A percentile compares a stretch with the other conserved stretches of the same genome.
These are phyloP conservation scores for Caenorhabditis inopinata DNA, from an alignment of 1,140 invertebrate species.

Conservation along the genomic window DNA sequence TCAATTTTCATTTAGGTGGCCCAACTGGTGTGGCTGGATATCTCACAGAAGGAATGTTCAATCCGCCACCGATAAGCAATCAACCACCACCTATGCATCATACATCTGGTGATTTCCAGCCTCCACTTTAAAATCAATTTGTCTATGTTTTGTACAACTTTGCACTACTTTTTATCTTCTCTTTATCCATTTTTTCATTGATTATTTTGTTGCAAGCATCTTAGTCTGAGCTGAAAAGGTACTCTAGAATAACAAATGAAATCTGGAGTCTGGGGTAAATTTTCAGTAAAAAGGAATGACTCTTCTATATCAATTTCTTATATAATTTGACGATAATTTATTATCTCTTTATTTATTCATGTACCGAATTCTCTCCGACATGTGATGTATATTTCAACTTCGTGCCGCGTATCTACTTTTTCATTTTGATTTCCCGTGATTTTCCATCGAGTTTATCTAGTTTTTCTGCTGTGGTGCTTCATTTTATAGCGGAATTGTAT, in stretches of 20 bases:
- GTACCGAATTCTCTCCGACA: too few species aligned
- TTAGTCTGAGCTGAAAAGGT: too few species aligned
- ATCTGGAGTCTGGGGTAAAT: too few species aligned
- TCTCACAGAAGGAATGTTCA: constrained; percentile 35
- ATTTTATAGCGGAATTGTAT: background rate
- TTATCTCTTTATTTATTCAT: too few species aligned
- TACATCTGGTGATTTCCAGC: background rate
- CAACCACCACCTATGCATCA: constrained; percentile 18
- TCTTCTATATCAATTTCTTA: background rate
- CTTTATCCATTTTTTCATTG: background rate
- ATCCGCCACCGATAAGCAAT: background rate
- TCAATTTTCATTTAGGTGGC: constrained; percentile 26
- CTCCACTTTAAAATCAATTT: background rate
- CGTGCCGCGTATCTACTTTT: background rate
- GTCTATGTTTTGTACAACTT: background rate
- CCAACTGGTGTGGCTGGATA: constrained; percentile 34
- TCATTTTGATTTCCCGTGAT: background rate
- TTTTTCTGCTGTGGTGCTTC: background rate
- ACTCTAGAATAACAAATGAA: too few species aligned
- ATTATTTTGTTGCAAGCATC: too few species aligned
- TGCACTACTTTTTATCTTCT: background rate
- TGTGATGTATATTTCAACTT: too few species aligned
- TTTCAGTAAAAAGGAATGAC: background rate
- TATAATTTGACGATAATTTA: too few species aligned
- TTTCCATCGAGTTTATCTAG: background rate